Evolutionary conservation across 2,797 vertebrate species (phyloP), one percentile per base, ranked within the genome.

Genomic region (Varecia variegata): DNA sequence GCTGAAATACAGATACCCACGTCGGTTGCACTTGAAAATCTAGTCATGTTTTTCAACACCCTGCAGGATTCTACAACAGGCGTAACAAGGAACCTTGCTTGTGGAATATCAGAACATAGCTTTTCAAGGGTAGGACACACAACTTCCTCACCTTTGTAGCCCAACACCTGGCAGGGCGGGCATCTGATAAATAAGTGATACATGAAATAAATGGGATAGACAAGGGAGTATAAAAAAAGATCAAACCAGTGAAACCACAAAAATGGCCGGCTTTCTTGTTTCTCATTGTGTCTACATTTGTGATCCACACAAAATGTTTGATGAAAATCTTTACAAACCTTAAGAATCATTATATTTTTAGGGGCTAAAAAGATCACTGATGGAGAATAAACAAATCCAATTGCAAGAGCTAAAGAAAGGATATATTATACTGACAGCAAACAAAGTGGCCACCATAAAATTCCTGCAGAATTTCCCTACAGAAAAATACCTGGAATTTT

Each of bases 321-420:
- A 86, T 73, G 17, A 60, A 81, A 96, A 76, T 58, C 58, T 83
- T 80, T 18, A 77, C 9, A 68, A 81, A 87, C n/a, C 15, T 38
- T 27, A 65, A 10, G 15, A 79, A 43, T 80, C 38, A 50, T 9
- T 70, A 18, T 27, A 70, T 15, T 82, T 94, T 76, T 67, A 93
- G 60, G 47, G 60, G 62, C 25, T 18, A 38, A 67, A 77, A 0
- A n/a, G 71, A 90, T 71, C 7, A 17, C 0, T n/a, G 56, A 77
- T 11, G 25, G 11, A 70, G 8, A 87, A 73, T 21, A 89, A 93
- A 84, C 18, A 83, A 76, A 62, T 30, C 7, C 18, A 56, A 50
- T 11, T 86, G 2, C 27, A 27, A 47, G 68, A 70, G 35, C 54
- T 70, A 80, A 2, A 91, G 70, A 92, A 12, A 4, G 4, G 8